phyloP scores from a whole-genome alignment of 2,113 vertebrate species.

The Varanus komodoensis region DNA sequence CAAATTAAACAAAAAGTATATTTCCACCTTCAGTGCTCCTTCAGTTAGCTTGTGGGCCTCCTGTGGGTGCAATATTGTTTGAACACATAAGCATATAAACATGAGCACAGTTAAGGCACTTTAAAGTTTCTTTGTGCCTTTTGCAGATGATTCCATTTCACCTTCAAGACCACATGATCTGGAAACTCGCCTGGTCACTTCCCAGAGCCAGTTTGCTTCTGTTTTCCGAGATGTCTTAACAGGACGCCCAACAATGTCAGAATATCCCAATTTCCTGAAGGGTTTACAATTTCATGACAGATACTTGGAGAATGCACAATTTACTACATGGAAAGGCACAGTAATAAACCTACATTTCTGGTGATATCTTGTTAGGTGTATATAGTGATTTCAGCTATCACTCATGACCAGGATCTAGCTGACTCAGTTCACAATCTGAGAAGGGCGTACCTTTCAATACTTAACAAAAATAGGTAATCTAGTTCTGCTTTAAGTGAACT shows the following conservation, averaged over 20 bases:
- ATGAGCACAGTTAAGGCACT: neutral
- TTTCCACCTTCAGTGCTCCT: neutral
- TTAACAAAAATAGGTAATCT: neutral
- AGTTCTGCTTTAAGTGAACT: neutral
- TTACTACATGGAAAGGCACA: slow-evolving; percentile 81
- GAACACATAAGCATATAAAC: too few species aligned
- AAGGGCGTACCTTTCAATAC: neutral
- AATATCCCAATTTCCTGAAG: slow-evolving; percentile 78
- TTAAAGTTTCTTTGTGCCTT: slow-evolving; percentile 19
- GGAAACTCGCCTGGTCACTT: slow-evolving; percentile 48
- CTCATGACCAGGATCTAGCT: too few species aligned
- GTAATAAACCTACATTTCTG: slow-evolving; percentile 48
- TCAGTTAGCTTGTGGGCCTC: neutral
- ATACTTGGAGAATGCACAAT: slow-evolving; percentile 73
- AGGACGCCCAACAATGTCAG: slow-evolving; percentile 68
- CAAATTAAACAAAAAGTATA: too few species aligned
- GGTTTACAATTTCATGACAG: slow-evolving; percentile 81
- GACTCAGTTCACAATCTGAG: neutral
- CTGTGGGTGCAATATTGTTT: neutral
- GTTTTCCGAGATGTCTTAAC: slow-evolving; percentile 76
- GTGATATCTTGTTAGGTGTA: neutral
- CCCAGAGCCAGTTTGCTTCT: slow-evolving; percentile 38
- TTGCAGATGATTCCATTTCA: slow-evolving; percentile 65
- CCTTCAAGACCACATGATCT: slow-evolving; percentile 60
- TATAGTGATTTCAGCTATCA: neutral